These are phyloP conservation scores for Xiphydria camelus DNA, from an alignment of 2,888 invertebrate genomes.

Conservation along the genomic window DNA sequence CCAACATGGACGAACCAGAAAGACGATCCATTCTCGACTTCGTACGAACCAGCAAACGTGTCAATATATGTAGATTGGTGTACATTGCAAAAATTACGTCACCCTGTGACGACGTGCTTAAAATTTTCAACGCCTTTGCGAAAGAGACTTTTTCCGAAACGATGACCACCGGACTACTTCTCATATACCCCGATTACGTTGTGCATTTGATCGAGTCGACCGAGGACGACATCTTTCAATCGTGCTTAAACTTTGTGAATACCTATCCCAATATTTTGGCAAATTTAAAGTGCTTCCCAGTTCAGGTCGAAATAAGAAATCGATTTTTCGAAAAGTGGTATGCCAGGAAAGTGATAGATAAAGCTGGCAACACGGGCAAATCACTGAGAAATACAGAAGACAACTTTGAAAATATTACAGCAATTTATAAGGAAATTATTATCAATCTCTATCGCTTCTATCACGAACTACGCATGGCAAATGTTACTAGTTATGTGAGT, in stretches of 20 bases:
- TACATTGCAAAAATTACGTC: constrained; percentile 15
- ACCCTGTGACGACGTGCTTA: constrained; percentile 15
- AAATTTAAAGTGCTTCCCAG: constrained; percentile 22
- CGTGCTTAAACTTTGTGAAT: constrained; percentile 16
- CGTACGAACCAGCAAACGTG: constrained; percentile 11
- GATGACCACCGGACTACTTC: constrained; percentile 23
- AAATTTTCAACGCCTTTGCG: constrained; percentile 15
- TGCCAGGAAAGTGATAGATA: constrained; percentile 10
- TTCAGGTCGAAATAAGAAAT: constrained; percentile 17
- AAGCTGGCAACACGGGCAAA: neutral
- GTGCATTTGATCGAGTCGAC: constrained; percentile 24
- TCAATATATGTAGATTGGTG: constrained; percentile 21
- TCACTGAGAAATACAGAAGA: neutral
- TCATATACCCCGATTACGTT: constrained; percentile 21
- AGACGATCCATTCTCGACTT: constrained; percentile 19
- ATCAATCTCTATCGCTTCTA: constrained; percentile 22
- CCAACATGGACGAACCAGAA: constrained; percentile 21
- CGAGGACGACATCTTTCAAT: constrained; percentile 23
- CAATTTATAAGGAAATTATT: constrained; percentile 11
- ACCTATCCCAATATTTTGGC: constrained; percentile 10
- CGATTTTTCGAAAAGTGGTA: constrained; percentile 28
- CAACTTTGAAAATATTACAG: constrained; percentile 14
- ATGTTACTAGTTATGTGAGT: constrained; percentile 18
- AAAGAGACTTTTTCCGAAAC: constrained; percentile 18
- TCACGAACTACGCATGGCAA: constrained; percentile 16